Evolutionary conservation across 2,113 vertebrate genomes (phyloP), one percentile per base, ranked within the genome.

Genomic region (Rissa tridactyla): DNA sequence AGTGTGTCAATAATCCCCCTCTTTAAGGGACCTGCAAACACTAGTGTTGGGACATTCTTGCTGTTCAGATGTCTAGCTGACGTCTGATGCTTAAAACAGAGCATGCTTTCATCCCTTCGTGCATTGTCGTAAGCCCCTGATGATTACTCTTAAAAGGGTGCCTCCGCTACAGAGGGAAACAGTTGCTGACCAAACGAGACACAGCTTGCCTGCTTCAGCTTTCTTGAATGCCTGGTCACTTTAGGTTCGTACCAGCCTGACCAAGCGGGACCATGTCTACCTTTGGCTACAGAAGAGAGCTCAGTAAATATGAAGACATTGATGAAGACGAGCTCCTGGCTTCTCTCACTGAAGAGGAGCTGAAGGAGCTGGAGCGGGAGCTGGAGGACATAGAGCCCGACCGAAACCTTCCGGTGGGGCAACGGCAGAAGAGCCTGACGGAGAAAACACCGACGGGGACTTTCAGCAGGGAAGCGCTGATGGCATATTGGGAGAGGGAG

Each of bases 401-500:
- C 4, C 98, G 93, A 36, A 99, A 98, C 68, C 98, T 99, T 25
- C 99, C 99, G 0, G 99, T 99, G 86, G 99, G 99, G 76, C 98
- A 99, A 13, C 98, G 99, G 80, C 99, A 99, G 97, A 99, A 99
- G 94, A 99, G 99, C 93, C 98, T 99, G 97, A 99, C 99, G 0
- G 99, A 98, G 94, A 99, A 99, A 97, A 99, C 99, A 17, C 99
- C 99, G 0, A 99, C 99, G 0, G 99, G 99, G 49, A 99, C 98
- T 4, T 99, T 99, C 97, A 99, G 99, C 98, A 97, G 99, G 95
- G 99, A 99, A 90, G 98, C 99, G 0, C 97, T 99, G 83, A 98
- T 99, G 98, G 99, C 99, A 92, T 99, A 99, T 61, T 99, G 99
- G 99, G 99, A 99, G 97, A 99, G 98, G 18, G 99, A 99, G 97